Evolutionary conservation across 2,888 invertebrate species (phyloP), one percentile per base, ranked within the genome.

Genomic region (Scotopteryx bipunctaria): DNA sequence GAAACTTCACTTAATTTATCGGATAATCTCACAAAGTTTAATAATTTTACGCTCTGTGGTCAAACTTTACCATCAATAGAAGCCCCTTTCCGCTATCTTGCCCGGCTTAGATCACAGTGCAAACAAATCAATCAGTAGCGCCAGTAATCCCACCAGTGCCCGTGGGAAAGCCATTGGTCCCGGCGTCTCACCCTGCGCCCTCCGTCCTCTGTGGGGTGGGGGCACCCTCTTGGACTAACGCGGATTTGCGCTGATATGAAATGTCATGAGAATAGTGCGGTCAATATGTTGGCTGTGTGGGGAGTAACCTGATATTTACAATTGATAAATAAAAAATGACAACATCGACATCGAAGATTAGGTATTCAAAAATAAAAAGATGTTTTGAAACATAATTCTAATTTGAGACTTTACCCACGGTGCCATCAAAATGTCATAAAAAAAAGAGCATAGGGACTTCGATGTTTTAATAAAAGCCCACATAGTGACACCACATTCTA

Each of bases 111-210:
- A 54, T 49, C 49, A 57, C 55, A 47, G 49, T 49, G 46, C 33
- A 46, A 53, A 57, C 51, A 59, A 58, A 55, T 55, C 57, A 52
- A 57, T 54, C 58, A 54, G 55, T 43, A 52, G 40, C 8, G 16
- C 53, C 21, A 54, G 29, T 56, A 54, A 57, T 53, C 57, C 40
- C 43, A 49, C 31, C 41, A 59, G n/a, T n/a, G n/a, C 48, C 56
- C 68, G 68, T 69, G 68, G 63, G 68, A 69, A 69, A 53, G 38
- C 17, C 29, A 17, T 45, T 15, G 37, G 48, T 15, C 23, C 9
- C 36, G 19, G 36, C 47, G 59, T 67, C 67, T 46, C 68, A 69
- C 57, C 61, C 55, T 40, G 16, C n/a, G 37, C n/a, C 40, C 41
- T 31, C 23, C 42, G 23, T 25, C 36, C 53, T 42, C 48, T 14